These are phyloP conservation scores for Enteromius mattozi DNA, from an alignment of 2,797 vertebrate genomes.

Conservation along the genomic window DNA sequence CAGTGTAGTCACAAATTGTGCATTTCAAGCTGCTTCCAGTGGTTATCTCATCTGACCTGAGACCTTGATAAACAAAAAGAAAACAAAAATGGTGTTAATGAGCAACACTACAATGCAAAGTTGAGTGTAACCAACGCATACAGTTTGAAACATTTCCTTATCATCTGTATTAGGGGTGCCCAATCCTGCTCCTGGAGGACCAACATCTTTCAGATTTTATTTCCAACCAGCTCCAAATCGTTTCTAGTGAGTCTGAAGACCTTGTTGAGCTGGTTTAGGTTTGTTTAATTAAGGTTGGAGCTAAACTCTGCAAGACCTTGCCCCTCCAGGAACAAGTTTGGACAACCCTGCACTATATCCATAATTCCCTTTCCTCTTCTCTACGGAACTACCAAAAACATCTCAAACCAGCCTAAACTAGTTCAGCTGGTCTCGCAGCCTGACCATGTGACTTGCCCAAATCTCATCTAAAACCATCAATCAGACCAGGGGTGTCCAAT, in stretches of 20 bases:
- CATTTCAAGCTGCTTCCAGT: constrained; percentile 84
- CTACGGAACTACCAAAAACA: background rate
- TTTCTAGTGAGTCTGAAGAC: background rate
- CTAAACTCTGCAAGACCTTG: background rate
- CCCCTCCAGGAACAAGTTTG: background rate
- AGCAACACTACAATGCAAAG: background rate
- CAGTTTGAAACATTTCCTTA: background rate
- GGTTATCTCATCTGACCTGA: constrained; percentile 84
- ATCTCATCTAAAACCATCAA: background rate
- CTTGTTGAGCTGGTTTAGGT: background rate
- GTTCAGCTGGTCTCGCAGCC: background rate
- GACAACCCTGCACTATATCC: background rate
- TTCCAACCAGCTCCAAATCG: background rate
- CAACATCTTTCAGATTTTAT: background rate
- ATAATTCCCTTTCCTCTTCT: background rate
- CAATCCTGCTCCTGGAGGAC: background rate
- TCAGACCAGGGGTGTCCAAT: background rate
- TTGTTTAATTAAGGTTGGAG: background rate
- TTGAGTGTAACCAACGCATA: background rate
- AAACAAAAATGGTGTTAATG: background rate
- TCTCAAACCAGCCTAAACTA: background rate
- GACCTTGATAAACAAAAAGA: constrained; percentile 72
- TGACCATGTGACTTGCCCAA: background rate
- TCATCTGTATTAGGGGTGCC: background rate
- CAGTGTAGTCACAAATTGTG: constrained; percentile 86